Base-by-base conservation (phyloP, 2,797 vertebrate species). In the Myotis pilosus region DNA sequence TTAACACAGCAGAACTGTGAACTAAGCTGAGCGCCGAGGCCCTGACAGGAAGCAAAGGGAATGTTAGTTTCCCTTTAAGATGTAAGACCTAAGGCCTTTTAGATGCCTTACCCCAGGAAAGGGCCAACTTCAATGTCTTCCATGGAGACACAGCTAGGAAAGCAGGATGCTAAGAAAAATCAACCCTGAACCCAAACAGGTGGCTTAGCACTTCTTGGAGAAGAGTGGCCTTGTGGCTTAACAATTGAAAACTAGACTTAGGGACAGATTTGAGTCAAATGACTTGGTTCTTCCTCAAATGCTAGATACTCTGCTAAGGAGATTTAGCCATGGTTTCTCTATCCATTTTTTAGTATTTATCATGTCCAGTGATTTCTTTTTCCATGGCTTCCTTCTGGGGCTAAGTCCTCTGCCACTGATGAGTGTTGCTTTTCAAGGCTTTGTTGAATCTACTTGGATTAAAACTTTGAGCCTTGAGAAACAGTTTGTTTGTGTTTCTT, bases 391-490 rank as follows among this genome's bases (percentile, higher is more conserved):
- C 83, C 9, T 79, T 82, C 16, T 95, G 55, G 60, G 94, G 66
- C 62, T 41, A 71, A 76, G 89, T 89, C 57, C 8, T 85, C 33
- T 91, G 66, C 69, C 74, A 53, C 30, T 23, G 30, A 55, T 25
- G 28, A 28, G 49, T 91, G 71, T 87, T 91, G 44, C 66, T 94
- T 89, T 91, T 62, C 71, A 75, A 57, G 30, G 30, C 87, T 92
- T 95, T 33, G 16, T 92, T 89, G 87, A 89, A 95, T 41, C 44
- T 53, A 5, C 41, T 85, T 85, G 76, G 87, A 92, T 66, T 75
- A 92, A 85, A 49, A 22, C 44, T 87, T 64, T 66, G 51, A 90
- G 78, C 57, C 60, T 75, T 25, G 69, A 91, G 44, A 94, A 78
- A 72, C n/a, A 49, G 1, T 69, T 57, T 96, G 60, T 62, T 62